These are phyloP conservation scores for Thamnaconus septentrionalis DNA, from an alignment of 2,113 vertebrate genomes.

Conservation along the genomic window DNA sequence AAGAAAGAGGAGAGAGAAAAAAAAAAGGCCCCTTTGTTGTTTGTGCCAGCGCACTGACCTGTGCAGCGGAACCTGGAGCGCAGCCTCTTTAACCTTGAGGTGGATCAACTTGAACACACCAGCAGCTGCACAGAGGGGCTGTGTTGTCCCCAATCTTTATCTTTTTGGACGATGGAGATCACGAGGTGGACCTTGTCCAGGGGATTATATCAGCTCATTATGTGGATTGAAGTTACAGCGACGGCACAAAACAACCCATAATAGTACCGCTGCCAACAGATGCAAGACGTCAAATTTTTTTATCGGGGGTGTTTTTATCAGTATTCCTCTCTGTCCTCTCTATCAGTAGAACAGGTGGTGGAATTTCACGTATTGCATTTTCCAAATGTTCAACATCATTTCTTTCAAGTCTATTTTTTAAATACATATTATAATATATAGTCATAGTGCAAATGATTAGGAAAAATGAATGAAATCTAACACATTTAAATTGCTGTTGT, in stretches of 20 bases:
- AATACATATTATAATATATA: too few species aligned
- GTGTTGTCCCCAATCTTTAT: conserved; percentile 26
- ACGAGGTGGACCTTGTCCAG: too few species aligned
- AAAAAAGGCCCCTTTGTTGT: conserved; percentile 61
- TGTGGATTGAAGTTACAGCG: not conserved
- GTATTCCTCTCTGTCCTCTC: too few species aligned
- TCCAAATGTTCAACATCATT: too few species aligned
- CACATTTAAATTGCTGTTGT: too few species aligned
- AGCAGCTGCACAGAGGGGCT: conserved; percentile 26
- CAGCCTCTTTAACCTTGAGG: conserved; percentile 57
- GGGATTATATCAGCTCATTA: too few species aligned
- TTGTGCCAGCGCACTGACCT: conserved; percentile 64
- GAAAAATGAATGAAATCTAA: too few species aligned
- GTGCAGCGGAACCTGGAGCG: conserved; percentile 52
- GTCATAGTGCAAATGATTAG: too few species aligned
- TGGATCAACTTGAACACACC: conserved; percentile 36
- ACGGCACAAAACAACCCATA: conserved; percentile 7
- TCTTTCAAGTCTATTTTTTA: too few species aligned
- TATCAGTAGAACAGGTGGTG: too few species aligned
- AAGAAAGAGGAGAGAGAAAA: not conserved
- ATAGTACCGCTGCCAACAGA: not conserved
- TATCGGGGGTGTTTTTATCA: too few species aligned
- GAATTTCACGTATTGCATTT: too few species aligned
- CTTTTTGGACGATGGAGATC: conserved; percentile 36
- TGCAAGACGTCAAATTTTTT: not conserved